Evolutionary conservation across 2,797 vertebrate genomes (phyloP).

Genomic region (Chiroxiphia lanceolata): DNA sequence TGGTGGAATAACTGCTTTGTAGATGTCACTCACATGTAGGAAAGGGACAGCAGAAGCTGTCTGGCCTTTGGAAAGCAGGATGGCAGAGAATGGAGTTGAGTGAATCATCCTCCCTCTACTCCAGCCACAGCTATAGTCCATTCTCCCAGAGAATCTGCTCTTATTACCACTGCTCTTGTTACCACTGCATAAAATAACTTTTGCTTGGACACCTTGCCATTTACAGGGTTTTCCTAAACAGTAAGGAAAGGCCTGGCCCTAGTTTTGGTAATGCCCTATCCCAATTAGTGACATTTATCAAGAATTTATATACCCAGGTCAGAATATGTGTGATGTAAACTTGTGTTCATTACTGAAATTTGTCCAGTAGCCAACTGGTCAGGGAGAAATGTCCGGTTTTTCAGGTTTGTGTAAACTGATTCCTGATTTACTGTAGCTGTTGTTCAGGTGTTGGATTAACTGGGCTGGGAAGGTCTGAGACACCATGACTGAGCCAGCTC

Average conservation of each 20-base stretch:
- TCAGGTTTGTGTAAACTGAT: neutral
- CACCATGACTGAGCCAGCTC: neutral
- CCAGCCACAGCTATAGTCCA: neutral
- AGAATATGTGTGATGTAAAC: neutral
- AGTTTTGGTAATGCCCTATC: neutral
- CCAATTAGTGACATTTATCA: neutral
- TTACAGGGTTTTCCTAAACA: neutral
- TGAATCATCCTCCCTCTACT: neutral
- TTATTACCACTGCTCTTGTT: neutral
- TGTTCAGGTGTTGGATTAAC: neutral
- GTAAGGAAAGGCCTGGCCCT: neutral
- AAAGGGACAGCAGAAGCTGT: neutral
- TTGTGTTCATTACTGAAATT: neutral
- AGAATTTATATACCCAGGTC: neutral
- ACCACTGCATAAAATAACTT: neutral
- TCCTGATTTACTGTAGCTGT: neutral
- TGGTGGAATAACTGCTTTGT: neutral
- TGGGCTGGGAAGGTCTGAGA: neutral
- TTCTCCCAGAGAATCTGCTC: neutral
- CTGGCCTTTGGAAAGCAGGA: neutral
- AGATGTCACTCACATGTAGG: neutral
- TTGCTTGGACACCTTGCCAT: neutral
- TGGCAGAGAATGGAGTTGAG: neutral
- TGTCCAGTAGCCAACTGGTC: neutral
- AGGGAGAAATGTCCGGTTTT: neutral